Evolutionary conservation across 2,888 invertebrate genomes (phyloP).

Genomic region (Zeuzera pyrina): DNA sequence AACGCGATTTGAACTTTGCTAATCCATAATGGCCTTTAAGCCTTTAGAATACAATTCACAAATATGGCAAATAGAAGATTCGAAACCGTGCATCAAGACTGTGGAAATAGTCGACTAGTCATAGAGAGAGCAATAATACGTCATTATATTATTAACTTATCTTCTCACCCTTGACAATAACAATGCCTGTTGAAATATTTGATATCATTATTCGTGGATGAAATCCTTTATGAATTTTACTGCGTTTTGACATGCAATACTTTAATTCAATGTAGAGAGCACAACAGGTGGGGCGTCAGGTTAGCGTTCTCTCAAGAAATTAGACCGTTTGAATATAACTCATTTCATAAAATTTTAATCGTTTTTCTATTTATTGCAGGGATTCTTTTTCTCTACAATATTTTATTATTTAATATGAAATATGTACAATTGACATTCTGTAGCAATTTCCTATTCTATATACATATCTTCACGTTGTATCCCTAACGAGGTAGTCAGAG

Average conservation of each 20-base stretch:
- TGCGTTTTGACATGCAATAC: slow-evolving; percentile 61
- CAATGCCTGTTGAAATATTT: slow-evolving; percentile 67
- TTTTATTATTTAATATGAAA: too few relatives aligned
- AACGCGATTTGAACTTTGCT: slow-evolving; percentile 10
- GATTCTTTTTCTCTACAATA: too few relatives aligned
- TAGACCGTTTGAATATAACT: too few relatives aligned
- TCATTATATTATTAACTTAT: slow-evolving; percentile 71
- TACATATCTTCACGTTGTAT: too few relatives aligned
- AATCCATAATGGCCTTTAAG: slow-evolving; percentile 21
- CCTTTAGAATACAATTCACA: slow-evolving; percentile 9
- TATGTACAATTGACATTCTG: too few relatives aligned
- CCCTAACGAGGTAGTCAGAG: too few relatives aligned
- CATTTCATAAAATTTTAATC: too few relatives aligned
- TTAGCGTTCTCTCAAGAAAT: too few relatives aligned
- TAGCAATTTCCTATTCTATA: too few relatives aligned
- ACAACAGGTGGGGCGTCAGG: slow-evolving; percentile 36
- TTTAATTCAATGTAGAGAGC: slow-evolving; percentile 54
- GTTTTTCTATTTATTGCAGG: too few relatives aligned
- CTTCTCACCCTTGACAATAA: slow-evolving; percentile 72
- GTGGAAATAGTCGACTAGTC: slow-evolving; percentile 48
- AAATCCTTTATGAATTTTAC: slow-evolving; percentile 46
- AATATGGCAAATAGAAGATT: slow-evolving; percentile 15
- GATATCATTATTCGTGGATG: slow-evolving; percentile 59
- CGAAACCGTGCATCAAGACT: slow-evolving; percentile 33
- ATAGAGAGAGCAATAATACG: slow-evolving; percentile 54